Evolutionary conservation across 92 coral and sea anemone genomes (phyloP).

Genomic region (Virgularia gustaviana): DNA sequence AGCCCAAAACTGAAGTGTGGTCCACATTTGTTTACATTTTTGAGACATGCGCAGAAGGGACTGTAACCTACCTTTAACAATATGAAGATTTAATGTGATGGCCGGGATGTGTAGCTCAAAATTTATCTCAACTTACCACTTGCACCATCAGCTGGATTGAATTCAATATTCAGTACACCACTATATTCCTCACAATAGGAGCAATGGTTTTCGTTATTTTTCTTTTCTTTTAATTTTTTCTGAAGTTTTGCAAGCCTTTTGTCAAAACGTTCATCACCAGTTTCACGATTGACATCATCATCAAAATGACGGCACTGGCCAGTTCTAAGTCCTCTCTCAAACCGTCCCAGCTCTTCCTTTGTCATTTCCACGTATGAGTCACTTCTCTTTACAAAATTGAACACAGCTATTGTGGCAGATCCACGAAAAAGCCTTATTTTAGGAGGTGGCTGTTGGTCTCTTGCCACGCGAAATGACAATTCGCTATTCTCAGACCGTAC

Average conservation of each 20-base stretch:
- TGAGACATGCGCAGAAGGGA: no score
- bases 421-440: constrained; percentile 12
- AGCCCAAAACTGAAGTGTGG: no score
- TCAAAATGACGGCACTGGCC: constrained; percentile 10
- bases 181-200: constrained; percentile 30
- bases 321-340: constrained; percentile 17
- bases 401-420: constrained; percentile 1
- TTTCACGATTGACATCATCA: constrained; percentile 4
- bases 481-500: constrained; percentile 8
- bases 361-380: constrained; percentile 22
- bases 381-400: constrained; percentile 5
- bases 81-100: background rate
- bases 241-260: constrained; percentile 84
- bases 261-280: constrained; percentile 75
- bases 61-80: no score
- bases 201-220: constrained; percentile 29
- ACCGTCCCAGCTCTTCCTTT: constrained; percentile 6
- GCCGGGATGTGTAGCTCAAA: background rate
- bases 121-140: constrained; percentile 5
- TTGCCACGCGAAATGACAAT: background rate
- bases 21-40: no score
- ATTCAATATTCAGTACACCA: constrained; percentile 1
- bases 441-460: constrained; percentile 15
- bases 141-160: constrained; percentile 10
- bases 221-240: constrained; percentile 76